Conservation (phyloP, 2,888 invertebrate species). For the Macrosiphum euphorbiae region DNA sequence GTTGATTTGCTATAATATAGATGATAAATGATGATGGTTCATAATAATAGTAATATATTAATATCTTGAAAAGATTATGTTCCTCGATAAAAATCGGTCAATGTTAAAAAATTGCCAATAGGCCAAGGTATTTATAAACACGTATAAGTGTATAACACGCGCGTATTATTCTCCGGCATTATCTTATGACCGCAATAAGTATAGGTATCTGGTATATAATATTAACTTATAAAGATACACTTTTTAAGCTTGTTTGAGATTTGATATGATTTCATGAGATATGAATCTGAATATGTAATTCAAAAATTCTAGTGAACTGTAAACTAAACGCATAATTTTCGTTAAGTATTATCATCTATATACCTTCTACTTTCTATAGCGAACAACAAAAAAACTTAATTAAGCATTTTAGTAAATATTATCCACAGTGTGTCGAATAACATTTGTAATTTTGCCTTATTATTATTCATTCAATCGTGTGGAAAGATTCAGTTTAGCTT, state of each 20-base stretch:
- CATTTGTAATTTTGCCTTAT: not conserved
- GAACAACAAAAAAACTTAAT: not conserved
- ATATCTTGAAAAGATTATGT: conserved; percentile 6
- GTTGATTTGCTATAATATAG: no score
- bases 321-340: not conserved
- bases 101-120: conserved; percentile 25
- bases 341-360: not conserved
- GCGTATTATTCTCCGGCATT: not conserved
- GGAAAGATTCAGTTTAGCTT: not conserved
- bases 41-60: not conserved
- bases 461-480: not conserved
- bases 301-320: not conserved
- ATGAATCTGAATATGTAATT: conserved; percentile 9
- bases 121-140: conserved; percentile 14
- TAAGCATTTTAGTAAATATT: not conserved
- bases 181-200: not conserved
- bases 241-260: conserved; percentile 17
- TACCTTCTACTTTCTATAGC: not conserved
- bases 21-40: not conserved
- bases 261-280: not conserved
- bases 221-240: not conserved
- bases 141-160: not conserved
- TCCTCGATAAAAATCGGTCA: conserved; percentile 29
- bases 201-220: not conserved
- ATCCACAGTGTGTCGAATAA: not conserved